phyloP scores from a whole-genome alignment of 2,797 vertebrate genomes.

The Chelonia mydas region DNA sequence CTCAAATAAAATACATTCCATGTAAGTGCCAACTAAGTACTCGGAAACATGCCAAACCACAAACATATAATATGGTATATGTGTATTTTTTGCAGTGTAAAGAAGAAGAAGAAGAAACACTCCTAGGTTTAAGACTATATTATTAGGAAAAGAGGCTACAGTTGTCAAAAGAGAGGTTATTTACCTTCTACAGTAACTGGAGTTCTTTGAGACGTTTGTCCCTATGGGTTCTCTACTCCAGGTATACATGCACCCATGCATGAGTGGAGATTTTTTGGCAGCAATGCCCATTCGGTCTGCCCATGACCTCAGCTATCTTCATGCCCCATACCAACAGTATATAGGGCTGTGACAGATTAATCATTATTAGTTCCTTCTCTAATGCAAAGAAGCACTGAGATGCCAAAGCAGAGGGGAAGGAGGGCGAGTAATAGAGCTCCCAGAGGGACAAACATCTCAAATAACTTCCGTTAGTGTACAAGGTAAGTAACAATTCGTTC shows the following conservation, averaged over 20 bases:
- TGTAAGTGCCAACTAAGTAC: neutral
- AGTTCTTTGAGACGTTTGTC: neutral
- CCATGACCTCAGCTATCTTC: neutral
- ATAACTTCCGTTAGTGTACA: neutral
- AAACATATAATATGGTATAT: constrained; percentile 29
- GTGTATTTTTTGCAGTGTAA: constrained; percentile 9
- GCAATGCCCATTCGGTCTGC: neutral
- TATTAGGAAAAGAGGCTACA: neutral
- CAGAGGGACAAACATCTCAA: neutral
- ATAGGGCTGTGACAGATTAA: neutral
- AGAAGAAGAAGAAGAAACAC: neutral
- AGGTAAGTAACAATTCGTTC: neutral
- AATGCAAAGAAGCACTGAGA: neutral
- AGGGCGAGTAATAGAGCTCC: neutral
- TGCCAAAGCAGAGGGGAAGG: neutral
- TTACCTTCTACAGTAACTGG: neutral
- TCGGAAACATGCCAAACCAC: constrained; percentile 44
- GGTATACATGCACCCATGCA: neutral
- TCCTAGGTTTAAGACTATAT: neutral
- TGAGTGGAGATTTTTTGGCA: neutral
- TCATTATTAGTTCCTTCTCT: neutral
- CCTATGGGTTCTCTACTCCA: neutral
- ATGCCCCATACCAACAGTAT: neutral
- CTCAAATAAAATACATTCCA: constrained; percentile 46
- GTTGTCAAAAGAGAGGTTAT: neutral